These are phyloP conservation scores for Syngnathus acus DNA, from an alignment of 2,797 vertebrate genomes.

Conservation along the genomic window DNA sequence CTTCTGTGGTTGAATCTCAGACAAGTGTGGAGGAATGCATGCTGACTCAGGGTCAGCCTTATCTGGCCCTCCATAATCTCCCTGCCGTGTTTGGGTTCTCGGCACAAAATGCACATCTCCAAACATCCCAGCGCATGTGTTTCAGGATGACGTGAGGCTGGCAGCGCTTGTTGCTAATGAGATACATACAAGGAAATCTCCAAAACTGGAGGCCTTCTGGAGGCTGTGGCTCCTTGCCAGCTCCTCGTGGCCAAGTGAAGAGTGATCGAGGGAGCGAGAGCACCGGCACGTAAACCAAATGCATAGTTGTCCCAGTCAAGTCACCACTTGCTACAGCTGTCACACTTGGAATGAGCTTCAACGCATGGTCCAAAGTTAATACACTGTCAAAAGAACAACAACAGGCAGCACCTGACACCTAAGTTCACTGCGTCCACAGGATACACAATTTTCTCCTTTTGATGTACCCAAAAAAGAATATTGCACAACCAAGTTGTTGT, in stretches of 20 bases:
- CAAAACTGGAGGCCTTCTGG: background rate
- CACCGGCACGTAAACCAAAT: background rate
- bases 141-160: background rate
- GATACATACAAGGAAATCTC: background rate
- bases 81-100: conserved; percentile 49
- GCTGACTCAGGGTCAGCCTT: conserved; percentile 45
- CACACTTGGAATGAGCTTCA: background rate
- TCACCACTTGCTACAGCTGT: conserved; percentile 1
- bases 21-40: conserved; percentile 50
- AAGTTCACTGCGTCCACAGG: background rate
- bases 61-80: conserved; percentile 52
- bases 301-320: conserved; percentile 4
- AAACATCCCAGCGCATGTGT: conserved; percentile 20
- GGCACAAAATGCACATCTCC: conserved; percentile 27
- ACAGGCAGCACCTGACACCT: background rate
- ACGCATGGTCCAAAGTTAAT: background rate
- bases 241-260: background rate
- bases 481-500: too few relatives aligned
- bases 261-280: background rate
- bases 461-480: background rate
- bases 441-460: background rate
- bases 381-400: background rate
- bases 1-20: conserved; percentile 39
- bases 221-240: background rate
- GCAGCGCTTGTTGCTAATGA: background rate